Evolutionary conservation across 37 sponge, comb jelly and placozoan species (phyloP), one percentile per base, ranked within the genome.

Genomic region (Geodia barretti): DNA sequence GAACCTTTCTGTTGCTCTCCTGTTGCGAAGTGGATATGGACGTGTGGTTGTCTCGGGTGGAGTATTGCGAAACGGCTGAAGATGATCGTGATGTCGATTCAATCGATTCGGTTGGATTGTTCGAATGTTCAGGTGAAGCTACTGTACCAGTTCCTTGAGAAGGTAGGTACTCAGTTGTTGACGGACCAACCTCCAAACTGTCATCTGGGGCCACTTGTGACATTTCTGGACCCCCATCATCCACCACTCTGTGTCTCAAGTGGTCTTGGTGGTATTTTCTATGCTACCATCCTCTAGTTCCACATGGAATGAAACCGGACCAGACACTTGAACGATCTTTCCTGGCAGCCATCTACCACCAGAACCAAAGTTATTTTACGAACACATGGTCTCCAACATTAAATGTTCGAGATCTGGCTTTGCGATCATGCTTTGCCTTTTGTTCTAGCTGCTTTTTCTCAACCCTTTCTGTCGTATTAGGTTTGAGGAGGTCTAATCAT

Each of bases 401-500:
- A 47, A 47, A 47, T 7, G 7, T 47, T 47, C 54, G 14, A 47
- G 24, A 17, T 29, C 20, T 5, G n/a, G n/a, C n/a, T n/a, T n/a
- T n/a, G n/a, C n/a, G n/a, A 21, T 39, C 47, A 39, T 73, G 73
- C 21, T 26, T 23, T 25, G 20, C 73, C 39, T 73, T 38, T 28
- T 73, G 73, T 21, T 39, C 42, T 37, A 23, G 36, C 7, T 73
- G 73, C 9, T 73, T 73, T 24, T 23, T 38, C 41, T 73, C 73
- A 40, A 73, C 73, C 19, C 73, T 33, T 42, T 73, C 73, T 11
- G 41, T 42, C 41, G 47, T 42, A 24, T 41, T 35, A 4, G 73
- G 73, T 41, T 25, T 73, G 42, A 73, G 26, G 41, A 75, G 60
- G 32, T 75, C 76, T 21, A 75, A 62, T n/a, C 60, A 21, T 25